Percentiles rank a stretch among this genome's conserved stretches.
These are phyloP conservation scores for Antidorcas marsupialis DNA, from an alignment of 2,113 vertebrate genomes.

Conservation along the genomic window DNA sequence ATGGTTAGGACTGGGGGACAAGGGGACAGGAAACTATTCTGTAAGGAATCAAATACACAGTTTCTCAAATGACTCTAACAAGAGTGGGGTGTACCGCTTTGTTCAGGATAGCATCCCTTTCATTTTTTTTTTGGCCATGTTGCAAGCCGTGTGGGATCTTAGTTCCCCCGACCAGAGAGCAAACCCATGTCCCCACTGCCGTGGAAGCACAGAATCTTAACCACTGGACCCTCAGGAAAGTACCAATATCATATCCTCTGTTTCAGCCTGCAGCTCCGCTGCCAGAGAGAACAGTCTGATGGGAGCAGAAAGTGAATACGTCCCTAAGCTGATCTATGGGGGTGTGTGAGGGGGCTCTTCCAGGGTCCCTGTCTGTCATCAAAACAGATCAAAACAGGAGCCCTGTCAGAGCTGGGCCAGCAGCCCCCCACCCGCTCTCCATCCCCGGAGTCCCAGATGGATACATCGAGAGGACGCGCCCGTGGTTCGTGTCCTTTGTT, in stretches of 20 bases:
- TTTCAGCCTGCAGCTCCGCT: neutral
- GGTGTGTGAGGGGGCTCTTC: accelerated
- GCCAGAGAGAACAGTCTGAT: neutral
- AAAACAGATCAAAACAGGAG: neutral
- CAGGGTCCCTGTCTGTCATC: accelerated
- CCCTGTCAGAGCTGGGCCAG: accelerated
- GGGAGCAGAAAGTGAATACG: accelerated
- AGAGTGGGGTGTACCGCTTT: accelerated
- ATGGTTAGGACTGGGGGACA: accelerated
- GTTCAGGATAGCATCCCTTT: neutral
- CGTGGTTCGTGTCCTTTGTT: too few relatives aligned
- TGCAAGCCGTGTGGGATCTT: neutral
- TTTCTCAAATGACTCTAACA: neutral
- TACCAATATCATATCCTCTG: neutral
- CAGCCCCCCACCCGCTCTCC: accelerated
- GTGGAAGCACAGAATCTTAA: neutral
- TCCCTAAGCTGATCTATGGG: neutral
- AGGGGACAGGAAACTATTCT: neutral
- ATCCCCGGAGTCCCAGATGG: accelerated
- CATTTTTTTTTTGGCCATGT: neutral
- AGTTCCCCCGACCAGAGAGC: neutral
- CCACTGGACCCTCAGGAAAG: neutral
- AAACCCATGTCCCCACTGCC: accelerated
- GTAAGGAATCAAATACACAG: accelerated
- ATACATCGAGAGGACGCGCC: accelerated